Base-by-base conservation (phyloP, 1,140 invertebrate species). In the Trichomalopsis sarcophagae region DNA sequence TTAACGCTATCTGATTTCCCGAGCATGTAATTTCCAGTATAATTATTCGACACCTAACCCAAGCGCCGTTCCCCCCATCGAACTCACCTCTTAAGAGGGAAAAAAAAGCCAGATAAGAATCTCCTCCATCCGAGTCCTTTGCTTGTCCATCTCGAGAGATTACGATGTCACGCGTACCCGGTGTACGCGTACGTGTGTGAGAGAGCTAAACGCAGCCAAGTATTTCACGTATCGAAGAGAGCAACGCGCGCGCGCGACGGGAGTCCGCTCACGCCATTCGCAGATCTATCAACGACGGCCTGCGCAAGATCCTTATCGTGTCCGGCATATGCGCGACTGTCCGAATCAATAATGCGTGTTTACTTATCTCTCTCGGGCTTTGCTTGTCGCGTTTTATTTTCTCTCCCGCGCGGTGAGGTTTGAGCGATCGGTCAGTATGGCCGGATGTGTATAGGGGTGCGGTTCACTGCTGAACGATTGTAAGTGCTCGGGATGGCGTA, bases 141-240 rank as follows among this genome's bases (percentile, higher is more conserved):
- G 55, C 55, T 62, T 62, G 55, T 62, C 21, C 55, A 62, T 62
- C 55, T 62, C 4, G 27, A 14, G 50, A 55, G 81, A 83, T 75
- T 83, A 83, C 50, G 23, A 76, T 68, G 81, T 83, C 81, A 76
- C 81, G 81, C 68, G n/a, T 17, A 27, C 76, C 4, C 50, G 11
- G 66, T 27, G n/a, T 69, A 23, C 40, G 33, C 1, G 36, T 47
- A 27, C 27, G 55, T 55, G 17, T 21, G 10, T 66, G 11, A 1
- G 44, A 7, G 55, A 62, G 80, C 9, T 81, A 82, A 83, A 83
- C 74, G 73, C 81, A 74, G 81, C 13, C 81, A 83, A 83, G 77
- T 83, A 83, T 83, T 76, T 76, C 17, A 66, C 21, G 30, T 30
- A 36, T 77, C 55, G 73, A 83, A 83, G 73, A 76, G 81, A 83